Base-by-base conservation (phyloP, 2,113 vertebrate species). In the Aspiorhynchus laticeps region DNA sequence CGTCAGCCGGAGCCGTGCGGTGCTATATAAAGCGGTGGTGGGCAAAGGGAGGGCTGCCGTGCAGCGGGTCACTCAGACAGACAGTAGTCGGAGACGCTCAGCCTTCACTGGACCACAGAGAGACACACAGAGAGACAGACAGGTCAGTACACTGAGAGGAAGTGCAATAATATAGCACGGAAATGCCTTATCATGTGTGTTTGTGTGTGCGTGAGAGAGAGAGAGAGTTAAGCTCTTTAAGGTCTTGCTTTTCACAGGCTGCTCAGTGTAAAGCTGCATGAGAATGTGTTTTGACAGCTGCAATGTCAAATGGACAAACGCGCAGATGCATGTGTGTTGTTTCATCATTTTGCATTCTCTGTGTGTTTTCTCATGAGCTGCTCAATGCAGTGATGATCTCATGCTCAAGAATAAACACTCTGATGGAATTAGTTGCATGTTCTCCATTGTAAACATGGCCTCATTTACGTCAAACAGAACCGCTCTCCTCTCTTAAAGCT, bases 81-180 rank as follows among this genome's bases (percentile, higher is more conserved):
- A 88, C 90, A 53, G 86, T 83, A 88, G 85, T 85, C 71, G 51
- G 86, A 82, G 88, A 88, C 88, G 90, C 90, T 91, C 90, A 89
- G 90, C 93, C 56, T 89, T 90, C 87, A 93, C 88, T 84, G 88
- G 84, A 93, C 90, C 67, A 31, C 87, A 51, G 26, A 71, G 56
- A 48, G n/a, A 51, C n/a, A 65, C 28, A 81, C 33, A 88, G 83
- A 74, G 63, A 83, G 48, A 86, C 59, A 88, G 84, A 76, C 31
- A 83, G 95, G 95, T 95, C 93, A 95, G 95, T 95, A 92, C 89
- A 86, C 91, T 93, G 90, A 87, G 78, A 86, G 86, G 48, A 83
- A 76, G 75, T 21, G 51, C 43, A 74, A 87, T 86, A 61, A 83
- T 86, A 89, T 41, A 79, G n/a, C 46, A 86, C 8, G 85, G 38